A percentile compares a stretch with the other conserved stretches of the same genome.
Evolutionary conservation across 30 jellyfish, hydroid and myxozoan species (phyloP).

Genomic region (Turritopsis dohrnii): DNA sequence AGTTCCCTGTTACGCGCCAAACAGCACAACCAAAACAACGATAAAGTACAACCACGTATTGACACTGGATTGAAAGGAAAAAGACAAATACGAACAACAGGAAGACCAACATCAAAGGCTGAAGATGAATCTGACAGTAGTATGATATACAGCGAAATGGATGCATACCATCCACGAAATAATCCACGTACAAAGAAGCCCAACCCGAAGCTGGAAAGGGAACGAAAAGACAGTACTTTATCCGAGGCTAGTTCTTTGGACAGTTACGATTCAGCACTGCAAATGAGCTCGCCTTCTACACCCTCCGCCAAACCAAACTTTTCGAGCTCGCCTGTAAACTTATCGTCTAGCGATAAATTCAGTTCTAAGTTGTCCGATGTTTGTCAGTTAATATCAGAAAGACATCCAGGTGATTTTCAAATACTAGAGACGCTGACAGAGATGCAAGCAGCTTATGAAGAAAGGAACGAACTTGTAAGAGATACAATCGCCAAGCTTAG

Average conservation of each 20-base stretch:
- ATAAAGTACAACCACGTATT: not conserved
- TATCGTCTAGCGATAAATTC: conserved; percentile 7
- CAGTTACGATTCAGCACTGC: conserved; percentile 9
- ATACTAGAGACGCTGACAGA: conserved; percentile 65
- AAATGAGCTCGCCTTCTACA: not conserved
- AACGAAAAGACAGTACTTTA: not conserved
- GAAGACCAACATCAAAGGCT: not conserved
- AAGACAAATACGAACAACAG: not conserved
- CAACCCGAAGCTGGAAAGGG: not conserved
- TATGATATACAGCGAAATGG: conserved; percentile 1
- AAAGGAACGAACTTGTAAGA: conserved; percentile 52
- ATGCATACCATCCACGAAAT: not conserved
- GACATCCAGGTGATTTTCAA: conserved; percentile 80
- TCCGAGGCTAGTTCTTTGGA: conserved; percentile 14
- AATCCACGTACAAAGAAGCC: not conserved
- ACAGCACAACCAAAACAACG: not conserved
- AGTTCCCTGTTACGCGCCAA: conserved; percentile 21
- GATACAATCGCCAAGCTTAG: conserved; percentile 32
- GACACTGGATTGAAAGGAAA: not conserved
- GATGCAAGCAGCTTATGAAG: conserved; percentile 77
- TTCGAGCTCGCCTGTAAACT: conserved; percentile 20
- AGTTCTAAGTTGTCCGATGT: conserved; percentile 15
- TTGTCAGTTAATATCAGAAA: conserved; percentile 71
- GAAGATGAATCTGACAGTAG: not conserved
- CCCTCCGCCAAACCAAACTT: conserved; percentile 10